phyloP scores from a whole-genome alignment of 23 tunicate genomes.

The Aplidium turbinatum region DNA sequence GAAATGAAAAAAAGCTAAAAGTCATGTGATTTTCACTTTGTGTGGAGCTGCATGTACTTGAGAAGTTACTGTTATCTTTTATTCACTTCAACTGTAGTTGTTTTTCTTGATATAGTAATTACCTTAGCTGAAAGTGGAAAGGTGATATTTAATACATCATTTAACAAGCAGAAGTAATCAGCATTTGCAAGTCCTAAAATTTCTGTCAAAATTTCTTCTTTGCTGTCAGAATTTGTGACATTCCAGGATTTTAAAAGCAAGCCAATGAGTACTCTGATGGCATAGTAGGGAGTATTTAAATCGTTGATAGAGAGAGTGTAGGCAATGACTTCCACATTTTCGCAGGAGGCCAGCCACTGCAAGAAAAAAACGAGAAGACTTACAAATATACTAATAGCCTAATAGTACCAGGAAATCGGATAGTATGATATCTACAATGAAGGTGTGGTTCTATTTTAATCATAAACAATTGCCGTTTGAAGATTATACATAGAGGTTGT shows the following conservation, averaged over 20 bases:
- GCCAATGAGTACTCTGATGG: constrained; percentile 55
- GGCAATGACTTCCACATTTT: constrained; percentile 55
- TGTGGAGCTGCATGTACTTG: too few relatives aligned
- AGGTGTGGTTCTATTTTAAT: too few relatives aligned
- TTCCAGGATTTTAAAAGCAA: constrained; percentile 32
- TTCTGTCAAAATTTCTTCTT: constrained; percentile 41
- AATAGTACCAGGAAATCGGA: too few relatives aligned
- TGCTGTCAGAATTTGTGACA: neutral
- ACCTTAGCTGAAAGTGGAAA: constrained; percentile 45
- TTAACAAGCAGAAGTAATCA: constrained; percentile 44
- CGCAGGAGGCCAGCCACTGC: constrained; percentile 78
- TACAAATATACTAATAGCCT: too few relatives aligned
- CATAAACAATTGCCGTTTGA: too few relatives aligned
- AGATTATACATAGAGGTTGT: too few relatives aligned
- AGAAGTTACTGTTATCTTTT: too few relatives aligned
- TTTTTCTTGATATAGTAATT: too few relatives aligned
- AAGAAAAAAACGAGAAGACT: neutral
- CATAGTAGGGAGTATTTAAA: constrained; percentile 63
- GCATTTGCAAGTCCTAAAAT: constrained; percentile 24
- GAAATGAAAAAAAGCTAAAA: too few relatives aligned
- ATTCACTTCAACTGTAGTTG: too few relatives aligned
- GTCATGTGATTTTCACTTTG: too few relatives aligned
- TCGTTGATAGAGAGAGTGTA: constrained; percentile 79
- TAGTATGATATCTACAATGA: too few relatives aligned
- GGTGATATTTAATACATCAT: constrained; percentile 42